A percentile compares a stretch with the other conserved stretches of the same genome.
phyloP scores from a whole-genome alignment of 1,140 invertebrate genomes.

The Planococcus citri region DNA sequence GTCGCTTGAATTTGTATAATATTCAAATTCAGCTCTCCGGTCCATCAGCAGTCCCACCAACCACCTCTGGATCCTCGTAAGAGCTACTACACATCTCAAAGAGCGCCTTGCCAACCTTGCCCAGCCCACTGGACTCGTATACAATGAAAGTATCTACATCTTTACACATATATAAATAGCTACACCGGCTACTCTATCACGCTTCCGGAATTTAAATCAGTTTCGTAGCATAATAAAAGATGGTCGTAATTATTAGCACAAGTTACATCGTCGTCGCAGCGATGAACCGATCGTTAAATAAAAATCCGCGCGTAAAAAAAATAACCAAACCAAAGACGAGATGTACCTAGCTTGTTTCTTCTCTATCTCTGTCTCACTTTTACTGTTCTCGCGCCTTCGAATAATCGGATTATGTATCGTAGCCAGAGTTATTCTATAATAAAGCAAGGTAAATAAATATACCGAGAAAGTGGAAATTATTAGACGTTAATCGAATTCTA shows the following conservation, averaged over 20 bases:
- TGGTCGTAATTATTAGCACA: too few relatives aligned
- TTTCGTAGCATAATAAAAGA: too few relatives aligned
- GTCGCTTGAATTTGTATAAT: background rate
- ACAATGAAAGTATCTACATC: background rate
- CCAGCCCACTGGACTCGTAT: too few relatives aligned
- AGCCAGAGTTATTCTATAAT: background rate
- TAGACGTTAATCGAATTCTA: background rate
- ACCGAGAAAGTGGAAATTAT: background rate
- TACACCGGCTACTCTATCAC: background rate
- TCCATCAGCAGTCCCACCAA: background rate
- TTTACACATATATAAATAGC: background rate
- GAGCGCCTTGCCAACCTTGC: too few relatives aligned
- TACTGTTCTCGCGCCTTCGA: background rate
- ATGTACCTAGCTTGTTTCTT: too few relatives aligned
- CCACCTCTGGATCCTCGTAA: too few relatives aligned
- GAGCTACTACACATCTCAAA: too few relatives aligned
- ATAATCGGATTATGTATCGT: background rate
- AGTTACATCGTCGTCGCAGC: too few relatives aligned
- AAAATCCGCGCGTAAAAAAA: too few relatives aligned
- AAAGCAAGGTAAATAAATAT: background rate
- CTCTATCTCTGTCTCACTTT: too few relatives aligned
- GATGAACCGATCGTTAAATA: too few relatives aligned
- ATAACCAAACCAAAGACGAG: too few relatives aligned
- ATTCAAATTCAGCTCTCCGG: background rate
- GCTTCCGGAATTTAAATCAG: conserved; percentile 1